Base-by-base conservation (phyloP, 2,888 invertebrate genomes). In the Eubasilissa splendida region DNA sequence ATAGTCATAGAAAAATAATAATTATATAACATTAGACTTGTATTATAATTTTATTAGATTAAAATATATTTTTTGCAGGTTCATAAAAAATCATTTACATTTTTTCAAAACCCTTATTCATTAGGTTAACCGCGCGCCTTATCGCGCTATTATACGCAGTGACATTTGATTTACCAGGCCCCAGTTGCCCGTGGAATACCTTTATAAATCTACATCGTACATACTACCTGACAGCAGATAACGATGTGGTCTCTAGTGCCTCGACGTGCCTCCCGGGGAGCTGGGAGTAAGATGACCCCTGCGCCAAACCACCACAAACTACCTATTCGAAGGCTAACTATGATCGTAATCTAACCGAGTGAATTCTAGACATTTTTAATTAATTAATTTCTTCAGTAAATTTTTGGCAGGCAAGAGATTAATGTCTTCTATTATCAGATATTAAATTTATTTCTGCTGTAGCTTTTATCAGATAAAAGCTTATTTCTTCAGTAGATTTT, bases 181-280 rank as follows among this genome's bases (percentile, higher is more conserved):
- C 71, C 54, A 31, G 71, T 56, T 71, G 71, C 22, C 31, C 71
- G 14, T 56, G n/a, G 7, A 52, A n/a, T 68, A 68, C 68, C 68
- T 68, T 68, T 68, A 68, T 68, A 68, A 68, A 68, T 68, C 54
- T 22, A 71, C 56, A 31, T 71, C 33, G 71, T 22, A 14, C 56
- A 11, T 54, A 31, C 71, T 54, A 68, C 68, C 68, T 50, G 68
- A 50, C 68, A 50, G 52, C 12, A 71, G 71, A 71, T 71, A 71
- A 71, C 71, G 71, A 71, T 53, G 53, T 31, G 71, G 71, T 71
- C 71, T 71, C 71, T 22, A 71, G 71, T 56, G 54, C 31, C 71
- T 14, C 71, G 54, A 56, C 10, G 71, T 71, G 54, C 54, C 68
- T 14, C 8, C 12, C 68, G 68, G 42, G 68, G 12, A 63, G 33